A percentile compares a stretch with the other conserved stretches of the same genome.
phyloP scores from a whole-genome alignment of 2,888 invertebrate species.

The Chaitophorus viminalis region DNA sequence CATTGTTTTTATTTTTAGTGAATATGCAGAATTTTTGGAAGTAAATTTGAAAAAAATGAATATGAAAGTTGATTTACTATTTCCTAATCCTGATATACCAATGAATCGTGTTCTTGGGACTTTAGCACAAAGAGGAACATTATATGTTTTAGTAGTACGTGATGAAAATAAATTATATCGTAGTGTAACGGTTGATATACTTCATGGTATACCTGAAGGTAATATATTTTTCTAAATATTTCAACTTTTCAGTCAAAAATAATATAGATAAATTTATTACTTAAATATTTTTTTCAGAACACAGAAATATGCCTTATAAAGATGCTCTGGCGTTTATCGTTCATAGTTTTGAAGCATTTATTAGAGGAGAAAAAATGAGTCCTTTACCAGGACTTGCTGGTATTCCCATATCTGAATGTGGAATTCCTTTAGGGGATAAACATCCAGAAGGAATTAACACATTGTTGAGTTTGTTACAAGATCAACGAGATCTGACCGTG shows the following conservation, averaged over 20 bases:
- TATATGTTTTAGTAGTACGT: constrained; percentile 88
- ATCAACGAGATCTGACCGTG: constrained; percentile 81
- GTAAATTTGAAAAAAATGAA: constrained; percentile 80
- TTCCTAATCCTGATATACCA: constrained; percentile 90
- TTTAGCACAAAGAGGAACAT: constrained; percentile 86
- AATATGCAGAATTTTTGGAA: constrained; percentile 91
- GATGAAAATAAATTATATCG: constrained; percentile 86
- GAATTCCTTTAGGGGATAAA: constrained; percentile 66
- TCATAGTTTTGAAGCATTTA: constrained; percentile 76
- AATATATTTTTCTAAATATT: constrained; percentile 64
- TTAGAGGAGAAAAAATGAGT: constrained; percentile 71
- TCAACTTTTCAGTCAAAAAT: not conserved
- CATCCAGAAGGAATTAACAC: constrained; percentile 76
- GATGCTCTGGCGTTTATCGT: constrained; percentile 85
- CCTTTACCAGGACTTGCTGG: constrained; percentile 68
- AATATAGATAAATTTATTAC: not conserved
- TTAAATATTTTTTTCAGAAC: constrained; percentile 73
- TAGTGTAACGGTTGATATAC: constrained; percentile 88
- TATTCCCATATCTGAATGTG: constrained; percentile 65
- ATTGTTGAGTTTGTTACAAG: constrained; percentile 82
- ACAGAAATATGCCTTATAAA: constrained; percentile 94
- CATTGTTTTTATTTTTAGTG: constrained; percentile 69
- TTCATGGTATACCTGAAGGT: constrained; percentile 92
- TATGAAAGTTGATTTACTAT: constrained; percentile 85
- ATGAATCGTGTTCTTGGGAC: constrained; percentile 84